Evolutionary conservation across 35 echinoderm and acorn worm genomes (phyloP), one percentile per base, ranked within the genome.

Genomic region (Lytechinus variegatus): DNA sequence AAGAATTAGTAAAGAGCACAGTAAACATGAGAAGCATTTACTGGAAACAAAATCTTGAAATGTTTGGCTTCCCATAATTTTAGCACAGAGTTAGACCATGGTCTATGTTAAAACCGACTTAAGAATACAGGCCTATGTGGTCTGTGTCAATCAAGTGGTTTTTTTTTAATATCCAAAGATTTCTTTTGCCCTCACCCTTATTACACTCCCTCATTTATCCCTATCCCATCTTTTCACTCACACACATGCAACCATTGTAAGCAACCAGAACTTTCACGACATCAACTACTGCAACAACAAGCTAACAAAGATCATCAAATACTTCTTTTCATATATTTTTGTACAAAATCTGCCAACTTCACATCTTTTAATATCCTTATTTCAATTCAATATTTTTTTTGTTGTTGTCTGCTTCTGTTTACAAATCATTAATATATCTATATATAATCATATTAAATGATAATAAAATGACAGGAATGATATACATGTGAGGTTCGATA

Each of bases 381-480:
- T 93, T 93, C 92, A 93, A 93, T 93, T 55, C 54, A 27, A 57
- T 54, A 55, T 93, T 93, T 54, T 54, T 93, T 93, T n/a, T n/a
- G n/a, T n/a, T 90, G 13, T 54, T 44, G 28, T 54, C 52, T 90
- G 92, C 92, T 93, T 54, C 52, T 93, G 52, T 57, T 54, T 55
- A 93, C 92, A 93, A 93, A 93, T 93, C 54, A 57, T 93, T 54
- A 93, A 93, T 93, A 93, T 93, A 93, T 93, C 52, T 93, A 93
- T 93, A 55, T 57, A 57, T 93, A 79, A 79, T 55, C 27, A 93
- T 93, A 93, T 55, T 57, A 93, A 93, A 55, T 57, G 54, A 93
- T 93, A 93, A 93, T 93, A 93, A 93, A 93, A 57, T 93, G 92
- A 93, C 52, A 27, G 92, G 92, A 93, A 93, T 93, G 92, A 93